phyloP scores from a whole-genome alignment of 2,113 vertebrate species.

The Chlorodrepanis virens region DNA sequence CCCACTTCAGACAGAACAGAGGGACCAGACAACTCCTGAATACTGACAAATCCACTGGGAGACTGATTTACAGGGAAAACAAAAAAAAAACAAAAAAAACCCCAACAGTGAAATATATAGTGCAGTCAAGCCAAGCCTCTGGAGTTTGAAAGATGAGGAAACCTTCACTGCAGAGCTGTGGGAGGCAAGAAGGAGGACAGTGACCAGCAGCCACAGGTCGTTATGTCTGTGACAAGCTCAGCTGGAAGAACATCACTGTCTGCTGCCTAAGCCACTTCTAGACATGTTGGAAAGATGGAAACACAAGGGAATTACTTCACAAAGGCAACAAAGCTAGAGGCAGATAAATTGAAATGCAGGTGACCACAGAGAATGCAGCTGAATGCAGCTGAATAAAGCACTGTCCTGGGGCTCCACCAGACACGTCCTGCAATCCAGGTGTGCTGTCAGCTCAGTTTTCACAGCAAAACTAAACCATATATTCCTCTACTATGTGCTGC shows the following conservation, averaged over 20 bases:
- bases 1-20: background rate
- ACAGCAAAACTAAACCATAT: background rate
- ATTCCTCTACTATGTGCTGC: background rate
- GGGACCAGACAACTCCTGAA: background rate
- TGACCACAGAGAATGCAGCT: background rate
- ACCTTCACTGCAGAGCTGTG: background rate
- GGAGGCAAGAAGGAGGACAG: background rate
- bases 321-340: background rate
- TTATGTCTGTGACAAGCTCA: background rate
- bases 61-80: background rate
- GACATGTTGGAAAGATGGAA: background rate
- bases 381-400: background rate
- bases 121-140: background rate
- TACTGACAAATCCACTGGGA: background rate
- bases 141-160: background rate
- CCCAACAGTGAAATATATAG: background rate
- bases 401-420: background rate
- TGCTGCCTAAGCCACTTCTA: background rate
- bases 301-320: background rate
- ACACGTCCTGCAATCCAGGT: fast-evolving
- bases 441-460: background rate
- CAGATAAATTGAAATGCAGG: background rate
- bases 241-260: background rate
- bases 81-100: too few species aligned
- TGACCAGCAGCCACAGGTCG: background rate